Percentiles rank a stretch among this genome's conserved stretches.
phyloP scores from a whole-genome alignment of 2,888 invertebrate genomes.

The Amiota mariae region DNA sequence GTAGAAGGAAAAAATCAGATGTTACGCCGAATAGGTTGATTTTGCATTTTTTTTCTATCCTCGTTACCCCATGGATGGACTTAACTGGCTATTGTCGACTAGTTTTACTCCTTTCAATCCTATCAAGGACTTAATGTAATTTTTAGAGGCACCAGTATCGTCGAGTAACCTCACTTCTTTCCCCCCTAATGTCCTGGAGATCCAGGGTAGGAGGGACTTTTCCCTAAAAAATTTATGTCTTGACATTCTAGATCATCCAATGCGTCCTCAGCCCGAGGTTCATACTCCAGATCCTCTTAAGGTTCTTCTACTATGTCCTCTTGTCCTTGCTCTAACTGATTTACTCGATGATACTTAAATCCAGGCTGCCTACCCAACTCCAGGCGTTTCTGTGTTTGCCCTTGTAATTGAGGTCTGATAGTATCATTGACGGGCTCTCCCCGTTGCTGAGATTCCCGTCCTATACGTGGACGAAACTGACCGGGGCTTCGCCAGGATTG shows the following conservation, averaged over 20 bases:
- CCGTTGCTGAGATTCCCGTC: too few relatives aligned
- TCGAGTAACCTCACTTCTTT: slow-evolving; percentile 28
- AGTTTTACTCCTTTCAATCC: slow-evolving; percentile 19
- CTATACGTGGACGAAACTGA: too few relatives aligned
- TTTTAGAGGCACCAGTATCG: slow-evolving; percentile 37
- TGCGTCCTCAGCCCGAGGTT: too few relatives aligned
- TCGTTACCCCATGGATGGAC: slow-evolving; percentile 31
- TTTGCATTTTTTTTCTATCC: slow-evolving; percentile 27
- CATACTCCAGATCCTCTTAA: neutral
- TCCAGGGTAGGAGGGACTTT: slow-evolving; percentile 32
- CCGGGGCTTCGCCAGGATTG: too few relatives aligned
- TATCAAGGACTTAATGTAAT: slow-evolving; percentile 29
- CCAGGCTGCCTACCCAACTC: too few relatives aligned
- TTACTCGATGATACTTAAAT: slow-evolving; percentile 12
- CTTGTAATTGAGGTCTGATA: too few relatives aligned
- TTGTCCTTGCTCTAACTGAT: slow-evolving; percentile 18
- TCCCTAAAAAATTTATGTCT: slow-evolving; percentile 33
- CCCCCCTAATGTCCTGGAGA: slow-evolving; percentile 27
- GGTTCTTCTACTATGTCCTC: neutral
- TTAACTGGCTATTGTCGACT: slow-evolving; percentile 19
- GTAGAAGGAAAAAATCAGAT: slow-evolving; percentile 29
- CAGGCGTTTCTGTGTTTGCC: too few relatives aligned
- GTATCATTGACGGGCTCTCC: too few relatives aligned
- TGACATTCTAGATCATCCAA: neutral
- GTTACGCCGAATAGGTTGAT: slow-evolving; percentile 32